Evolutionary conservation across 2,113 vertebrate species (phyloP), one percentile per base, ranked within the genome.

Genomic region (Poeciliopsis turrubarensis): DNA sequence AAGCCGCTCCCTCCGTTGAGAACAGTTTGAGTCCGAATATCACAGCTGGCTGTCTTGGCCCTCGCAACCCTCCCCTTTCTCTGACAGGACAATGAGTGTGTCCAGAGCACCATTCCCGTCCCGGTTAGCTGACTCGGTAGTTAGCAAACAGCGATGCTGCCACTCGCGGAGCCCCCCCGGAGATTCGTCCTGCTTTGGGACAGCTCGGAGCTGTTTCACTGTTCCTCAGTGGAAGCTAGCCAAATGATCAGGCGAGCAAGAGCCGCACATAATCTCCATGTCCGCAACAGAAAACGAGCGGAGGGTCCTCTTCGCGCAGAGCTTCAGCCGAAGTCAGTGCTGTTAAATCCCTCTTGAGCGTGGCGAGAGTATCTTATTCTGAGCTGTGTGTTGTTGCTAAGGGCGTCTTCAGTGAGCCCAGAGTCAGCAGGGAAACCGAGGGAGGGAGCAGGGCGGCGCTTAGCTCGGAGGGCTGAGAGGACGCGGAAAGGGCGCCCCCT

Each of bases 301-400:
- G 69, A 11, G 47, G 66, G 73, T 78, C 70, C 7, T 47, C 77
- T 32, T 60, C 32, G 54, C 31, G 44, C 41, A 11, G 65, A 73
- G 74, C 79, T 81, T 79, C 72, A 51, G 79, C 71, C 83, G 82
- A n/a, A 73, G 65, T 69, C 68, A 7, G 86, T 8, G 68, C 70
- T 31, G 72, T 87, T 86, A 75, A 89, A 89, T 90, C 86, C 89
- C 57, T 82, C 70, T 82, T 51, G 62, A 68, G 79, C 2, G 71
- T 5, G 25, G 82, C 2, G 7, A 9, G 68, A 68, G 77, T 84
- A 31, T 89, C 87, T 88, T 89, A 85, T 89, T 87, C 80, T 81
- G 67, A 72, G 74, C 84, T 82, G 84, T 82, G 72, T 74, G 88
- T 91, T 90, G 93, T 95, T 94, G 93, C 95, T 94, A 94, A 92